Conservation (phyloP, 1,140 invertebrate species). For the Zelostemma sp. region DNA sequence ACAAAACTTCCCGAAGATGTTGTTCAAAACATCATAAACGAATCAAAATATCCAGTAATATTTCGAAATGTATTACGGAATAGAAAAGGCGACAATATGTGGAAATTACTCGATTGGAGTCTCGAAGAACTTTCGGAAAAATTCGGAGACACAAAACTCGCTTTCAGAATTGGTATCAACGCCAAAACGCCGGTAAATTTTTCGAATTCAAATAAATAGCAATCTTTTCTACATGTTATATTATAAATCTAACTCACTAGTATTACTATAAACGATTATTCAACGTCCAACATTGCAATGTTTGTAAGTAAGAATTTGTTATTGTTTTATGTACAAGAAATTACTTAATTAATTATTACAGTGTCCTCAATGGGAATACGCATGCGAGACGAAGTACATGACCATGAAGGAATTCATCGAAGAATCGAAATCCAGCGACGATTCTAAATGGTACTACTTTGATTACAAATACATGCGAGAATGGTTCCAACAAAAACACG, state of each 20-base stretch:
- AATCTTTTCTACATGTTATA: conserved; percentile 26
- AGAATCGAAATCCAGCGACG: conserved; percentile 55
- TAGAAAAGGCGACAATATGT: conserved; percentile 41
- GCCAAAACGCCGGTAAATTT: conserved; percentile 58
- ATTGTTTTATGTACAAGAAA: too few species aligned
- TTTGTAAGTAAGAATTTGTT: too few species aligned
- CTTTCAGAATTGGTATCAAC: conserved; percentile 68
- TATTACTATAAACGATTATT: too few species aligned
- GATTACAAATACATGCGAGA: conserved; percentile 87
- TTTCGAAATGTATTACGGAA: conserved; percentile 59
- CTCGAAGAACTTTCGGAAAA: conserved; percentile 62
- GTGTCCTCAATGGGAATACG: conserved; percentile 83
- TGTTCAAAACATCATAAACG: conserved; percentile 42
- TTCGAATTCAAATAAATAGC: background rate
- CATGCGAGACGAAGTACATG: conserved; percentile 71
- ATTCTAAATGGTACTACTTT: conserved; percentile 80
- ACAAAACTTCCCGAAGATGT: conserved; percentile 27
- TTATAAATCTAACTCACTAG: too few species aligned
- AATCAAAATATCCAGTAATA: conserved; percentile 58
- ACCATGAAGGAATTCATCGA: conserved; percentile 77
- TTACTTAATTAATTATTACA: conserved; percentile 57
- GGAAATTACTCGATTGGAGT: conserved; percentile 68
- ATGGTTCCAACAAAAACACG: conserved; percentile 74
- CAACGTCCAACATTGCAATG: too few species aligned
- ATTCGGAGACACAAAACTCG: conserved; percentile 60